Base-by-base conservation (phyloP, 2,113 vertebrate genomes). In the Columba janthina region DNA sequence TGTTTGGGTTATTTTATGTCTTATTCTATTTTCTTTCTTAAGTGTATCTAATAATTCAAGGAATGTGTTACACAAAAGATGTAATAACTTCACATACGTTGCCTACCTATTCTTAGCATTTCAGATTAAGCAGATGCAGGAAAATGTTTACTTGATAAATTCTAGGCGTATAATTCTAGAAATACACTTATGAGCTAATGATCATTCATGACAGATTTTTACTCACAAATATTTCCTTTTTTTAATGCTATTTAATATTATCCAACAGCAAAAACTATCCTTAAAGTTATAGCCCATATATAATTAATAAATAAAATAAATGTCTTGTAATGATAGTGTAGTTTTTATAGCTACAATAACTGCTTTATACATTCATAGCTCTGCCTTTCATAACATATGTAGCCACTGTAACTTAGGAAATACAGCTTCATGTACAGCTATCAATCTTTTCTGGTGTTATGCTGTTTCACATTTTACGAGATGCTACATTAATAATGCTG, bases 271-370 rank as follows among this genome's bases (percentile, higher is more conserved):
- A 94, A 90, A 96, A 54, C 20, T 38, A 21, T 56, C 34, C 28
- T 93, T 85, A 91, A 93, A 83, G 71, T 85, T 91, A 64, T 25
- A 72, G 17, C 85, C 93, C 60, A 71, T 38, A 51, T 5, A 51
- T 73, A 70, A 57, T 0, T 0, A 96, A 91, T 60, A 85, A 91
- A 94, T 82, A 73, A 91, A 92, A 77, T 4, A 1, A 70, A 14
- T 66, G 25, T 62, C 60, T 95, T 76, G 42, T 66, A 91, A 89
- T 36, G 17, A 36, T 73, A 66, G 60, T 4, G 2, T 79, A 54
- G 50, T 17, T 91, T 92, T 94, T 93, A 93, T 85, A 58, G 78
- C 76, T 83, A 62, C 32, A 73, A 36, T 96, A 79, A 74, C 60
- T 73, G 31, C 14, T 91, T 91, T 85, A 91, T 88, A 92, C 71